phyloP scores from a whole-genome alignment of 2,797 vertebrate species.

The Acanthopagrus latus region DNA sequence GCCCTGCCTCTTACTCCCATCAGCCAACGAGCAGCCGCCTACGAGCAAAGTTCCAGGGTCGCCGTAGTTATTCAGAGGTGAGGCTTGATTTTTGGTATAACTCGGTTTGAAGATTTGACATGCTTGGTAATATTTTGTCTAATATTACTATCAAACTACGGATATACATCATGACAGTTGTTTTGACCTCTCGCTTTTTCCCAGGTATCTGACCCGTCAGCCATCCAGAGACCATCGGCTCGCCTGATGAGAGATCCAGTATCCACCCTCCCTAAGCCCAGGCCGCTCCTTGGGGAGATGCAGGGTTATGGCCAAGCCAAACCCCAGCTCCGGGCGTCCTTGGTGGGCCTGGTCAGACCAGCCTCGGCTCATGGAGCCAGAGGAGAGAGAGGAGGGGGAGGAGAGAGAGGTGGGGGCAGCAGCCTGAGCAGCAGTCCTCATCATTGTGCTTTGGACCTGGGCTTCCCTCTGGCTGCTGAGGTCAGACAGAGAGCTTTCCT shows the following conservation, averaged over 20 bases:
- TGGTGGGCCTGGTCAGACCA: slow-evolving; percentile 75
- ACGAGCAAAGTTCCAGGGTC: slow-evolving; percentile 90
- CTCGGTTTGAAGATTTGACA: not conserved
- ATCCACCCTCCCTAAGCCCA: slow-evolving; percentile 89
- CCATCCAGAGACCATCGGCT: slow-evolving; percentile 77
- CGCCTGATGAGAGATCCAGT: slow-evolving; percentile 86
- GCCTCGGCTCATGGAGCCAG: slow-evolving; percentile 74
- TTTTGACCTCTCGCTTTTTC: not conserved
- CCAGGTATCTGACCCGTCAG: slow-evolving; percentile 84
- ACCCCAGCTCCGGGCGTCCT: slow-evolving; percentile 58
- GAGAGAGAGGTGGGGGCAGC: slow-evolving; percentile 56
- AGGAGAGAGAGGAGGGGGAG: slow-evolving; percentile 43
- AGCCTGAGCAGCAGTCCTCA: slow-evolving; percentile 78
- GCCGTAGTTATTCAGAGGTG: slow-evolving; percentile 91
- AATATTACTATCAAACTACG: not conserved
- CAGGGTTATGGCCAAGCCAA: slow-evolving; percentile 75
- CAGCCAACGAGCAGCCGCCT: slow-evolving; percentile 88
- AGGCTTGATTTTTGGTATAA: not conserved
- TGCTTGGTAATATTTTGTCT: too few species aligned
- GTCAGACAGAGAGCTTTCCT: slow-evolving; percentile 34
- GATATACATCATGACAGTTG: not conserved
- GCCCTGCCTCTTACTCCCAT: slow-evolving; percentile 82
- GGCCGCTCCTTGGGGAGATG: slow-evolving; percentile 74
- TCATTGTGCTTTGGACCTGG: slow-evolving; percentile 73
- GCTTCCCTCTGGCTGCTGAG: slow-evolving; percentile 71